Conservation (phyloP, 2,888 invertebrate species). For the Drosophila lacicola region DNA sequence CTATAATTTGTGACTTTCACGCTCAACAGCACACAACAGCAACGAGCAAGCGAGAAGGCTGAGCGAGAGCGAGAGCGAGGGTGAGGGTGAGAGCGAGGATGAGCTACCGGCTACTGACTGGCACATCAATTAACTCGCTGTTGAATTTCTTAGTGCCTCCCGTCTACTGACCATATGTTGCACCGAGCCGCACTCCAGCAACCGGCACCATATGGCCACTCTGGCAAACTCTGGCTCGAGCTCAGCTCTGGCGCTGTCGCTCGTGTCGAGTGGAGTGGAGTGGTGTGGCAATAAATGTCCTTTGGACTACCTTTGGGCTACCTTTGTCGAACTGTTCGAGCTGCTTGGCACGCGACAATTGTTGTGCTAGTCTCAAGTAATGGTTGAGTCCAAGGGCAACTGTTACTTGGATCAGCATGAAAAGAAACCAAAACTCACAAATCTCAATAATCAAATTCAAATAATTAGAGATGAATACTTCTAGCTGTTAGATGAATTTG, state of each 20-base stretch:
- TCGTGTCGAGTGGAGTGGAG: constrained; percentile 4
- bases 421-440: too few species aligned
- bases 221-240: constrained; percentile 25
- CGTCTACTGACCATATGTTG: constrained; percentile 79
- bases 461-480: too few species aligned
- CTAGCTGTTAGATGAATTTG: too few species aligned
- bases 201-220: constrained; percentile 67
- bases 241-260: constrained; percentile 4
- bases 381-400: too few species aligned
- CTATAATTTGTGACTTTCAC: constrained; percentile 84
- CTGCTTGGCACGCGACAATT: constrained; percentile 50
- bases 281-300: constrained; percentile 38
- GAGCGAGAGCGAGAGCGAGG: neutral
- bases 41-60: constrained; percentile 20
- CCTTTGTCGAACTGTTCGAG: constrained; percentile 13
- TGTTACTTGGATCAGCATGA: neutral
- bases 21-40: constrained; percentile 73
- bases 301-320: constrained; percentile 28
- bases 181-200: constrained; percentile 40
- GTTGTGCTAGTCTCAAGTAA: constrained; percentile 31
- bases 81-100: constrained; percentile 44
- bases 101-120: constrained; percentile 57
- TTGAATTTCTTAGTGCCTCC: constrained; percentile 53
- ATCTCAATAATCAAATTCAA: too few species aligned
- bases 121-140: constrained; percentile 72